Conservation (phyloP, 2,797 vertebrate genomes). For the Esox lucius region DNA sequence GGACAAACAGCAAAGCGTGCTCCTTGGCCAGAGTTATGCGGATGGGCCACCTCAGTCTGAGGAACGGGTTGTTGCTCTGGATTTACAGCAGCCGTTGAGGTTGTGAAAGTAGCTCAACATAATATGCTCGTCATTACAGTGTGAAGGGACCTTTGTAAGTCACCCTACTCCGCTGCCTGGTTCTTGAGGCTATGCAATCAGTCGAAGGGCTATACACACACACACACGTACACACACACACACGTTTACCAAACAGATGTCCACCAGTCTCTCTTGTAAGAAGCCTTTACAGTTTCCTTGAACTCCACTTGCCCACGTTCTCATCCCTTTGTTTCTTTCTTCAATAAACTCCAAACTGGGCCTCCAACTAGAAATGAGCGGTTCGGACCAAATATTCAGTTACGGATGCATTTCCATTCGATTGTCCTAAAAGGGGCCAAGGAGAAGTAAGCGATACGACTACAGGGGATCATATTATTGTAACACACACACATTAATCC, state of each 20-base stretch:
- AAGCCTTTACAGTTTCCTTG: constrained; percentile 26
- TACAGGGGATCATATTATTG: constrained; percentile 77
- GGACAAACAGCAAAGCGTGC: constrained; percentile 66
- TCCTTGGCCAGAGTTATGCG: constrained; percentile 36
- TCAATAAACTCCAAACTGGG: constrained; percentile 48
- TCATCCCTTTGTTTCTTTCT: constrained; percentile 23
- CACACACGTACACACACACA: not conserved
- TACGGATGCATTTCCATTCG: constrained; percentile 75
- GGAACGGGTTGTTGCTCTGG: constrained; percentile 59
- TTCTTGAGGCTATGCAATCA: constrained; percentile 23
- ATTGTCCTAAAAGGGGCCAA: constrained; percentile 75
- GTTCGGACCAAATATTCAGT: constrained; percentile 69
- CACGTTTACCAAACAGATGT: constrained; percentile 29
- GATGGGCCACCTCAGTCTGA: constrained; percentile 20
- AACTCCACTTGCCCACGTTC: constrained; percentile 26
- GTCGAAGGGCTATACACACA: constrained; percentile 16
- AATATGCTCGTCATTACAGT: constrained; percentile 64
- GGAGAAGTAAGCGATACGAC: constrained; percentile 75
- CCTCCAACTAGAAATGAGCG: constrained; percentile 58
- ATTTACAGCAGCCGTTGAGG: constrained; percentile 42
- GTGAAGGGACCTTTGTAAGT: constrained; percentile 56
- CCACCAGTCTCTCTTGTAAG: constrained; percentile 16
- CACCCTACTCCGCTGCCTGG: constrained; percentile 33
- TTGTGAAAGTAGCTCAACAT: constrained; percentile 52
- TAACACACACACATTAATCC: constrained; percentile 68